Conservation (phyloP, 2,888 invertebrate species). For the Anodontia alba region DNA sequence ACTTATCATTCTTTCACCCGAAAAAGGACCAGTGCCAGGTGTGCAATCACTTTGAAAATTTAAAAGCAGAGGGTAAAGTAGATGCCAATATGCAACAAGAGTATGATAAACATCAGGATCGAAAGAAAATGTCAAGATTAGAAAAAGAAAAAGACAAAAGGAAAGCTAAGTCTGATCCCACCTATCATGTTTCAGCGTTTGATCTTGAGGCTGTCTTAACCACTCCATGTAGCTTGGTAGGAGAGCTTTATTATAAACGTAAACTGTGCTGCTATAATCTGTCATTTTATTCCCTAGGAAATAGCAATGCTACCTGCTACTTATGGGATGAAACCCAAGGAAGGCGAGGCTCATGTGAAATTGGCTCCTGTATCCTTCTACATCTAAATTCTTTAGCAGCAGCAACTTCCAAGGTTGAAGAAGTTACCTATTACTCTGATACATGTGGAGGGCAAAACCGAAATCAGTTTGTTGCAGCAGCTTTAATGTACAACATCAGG, state of each 20-base stretch:
- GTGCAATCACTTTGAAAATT: constrained; percentile 26
- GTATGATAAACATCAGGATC: not conserved
- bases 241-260: constrained; percentile 48
- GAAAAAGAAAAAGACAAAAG: constrained; percentile 30
- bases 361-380: constrained; percentile 18
- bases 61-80: not conserved
- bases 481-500: constrained; percentile 22
- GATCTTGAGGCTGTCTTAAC: constrained; percentile 34
- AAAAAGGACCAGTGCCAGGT: constrained; percentile 48
- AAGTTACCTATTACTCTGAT: constrained; percentile 38
- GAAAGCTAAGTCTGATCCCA: constrained; percentile 2
- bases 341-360: constrained; percentile 33
- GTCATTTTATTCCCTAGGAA: constrained; percentile 27
- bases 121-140: not conserved
- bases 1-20: constrained; percentile 46
- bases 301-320: constrained; percentile 33
- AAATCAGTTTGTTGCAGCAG: constrained; percentile 42
- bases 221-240: constrained; percentile 35
- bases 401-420: not conserved
- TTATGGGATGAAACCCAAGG: constrained; percentile 40
- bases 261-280: constrained; percentile 38
- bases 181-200: constrained; percentile 29
- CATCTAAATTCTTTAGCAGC: not conserved
- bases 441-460: constrained; percentile 48
- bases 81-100: not conserved